Base-by-base conservation (phyloP, 2,797 vertebrate genomes). In the Paguma larvata region DNA sequence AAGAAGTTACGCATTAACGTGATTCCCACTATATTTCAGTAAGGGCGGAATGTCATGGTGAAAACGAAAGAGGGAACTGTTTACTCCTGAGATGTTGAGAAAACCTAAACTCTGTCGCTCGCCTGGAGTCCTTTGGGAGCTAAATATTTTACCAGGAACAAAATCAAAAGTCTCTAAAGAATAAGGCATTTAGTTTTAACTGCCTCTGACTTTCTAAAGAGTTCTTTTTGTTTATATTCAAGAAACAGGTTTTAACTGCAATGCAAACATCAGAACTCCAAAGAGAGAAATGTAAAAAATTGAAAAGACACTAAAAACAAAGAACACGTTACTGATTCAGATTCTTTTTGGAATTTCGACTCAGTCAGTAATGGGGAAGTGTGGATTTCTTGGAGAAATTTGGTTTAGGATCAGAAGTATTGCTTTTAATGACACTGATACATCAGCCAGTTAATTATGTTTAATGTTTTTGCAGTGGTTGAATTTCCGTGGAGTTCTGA, bases 31-130 rank as follows among this genome's bases (percentile, higher is more conserved):
- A 0, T 84, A 85, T 96, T 95, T 86, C 84, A 48, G 93, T 41
- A 75, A 95, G 65, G 63, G 68, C 93, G 46, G 91, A 92, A 91
- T 75, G 70, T 51, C 78, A 46, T 65, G 82, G 72, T 85, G 27
- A 93, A 91, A 96, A 91, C 92, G 72, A 93, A 94, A 95, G 75
- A 53, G 80, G 63, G 46, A 93, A 82, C 70, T 88, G n/a, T 79
- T 96, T 93, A 62, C 32, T 96, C 21, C 53, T 72, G 75, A 80
- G 85, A 88, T 96, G 48, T 10, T 68, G 32, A 92, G 56, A 87
- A 89, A 90, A 83, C 70, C 19, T 82, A 53, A 95, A 90, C 56
- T 94, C 23, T 72, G 27, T 70, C 67, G 46, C 44, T 86, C 23
- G 83, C 16, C 15, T 89, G 3, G 68, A 78, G 62, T 88, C 62